These are phyloP conservation scores for Sebastes schlegelii DNA, from an alignment of 2,113 vertebrate species.

Conservation along the genomic window DNA sequence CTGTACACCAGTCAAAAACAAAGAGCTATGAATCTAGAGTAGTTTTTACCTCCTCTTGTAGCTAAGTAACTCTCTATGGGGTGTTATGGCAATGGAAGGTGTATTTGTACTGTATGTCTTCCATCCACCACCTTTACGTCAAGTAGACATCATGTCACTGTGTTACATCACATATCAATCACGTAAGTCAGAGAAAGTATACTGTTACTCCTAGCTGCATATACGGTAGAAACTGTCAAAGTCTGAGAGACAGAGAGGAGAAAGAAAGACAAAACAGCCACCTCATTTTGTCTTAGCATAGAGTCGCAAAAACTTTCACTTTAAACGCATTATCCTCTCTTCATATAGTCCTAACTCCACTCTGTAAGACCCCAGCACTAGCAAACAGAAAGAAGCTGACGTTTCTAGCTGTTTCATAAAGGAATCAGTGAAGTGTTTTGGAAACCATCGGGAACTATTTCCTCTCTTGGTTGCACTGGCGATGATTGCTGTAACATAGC, in stretches of 20 bases:
- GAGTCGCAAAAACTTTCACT: constrained; percentile 14
- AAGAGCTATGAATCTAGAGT: constrained; percentile 78
- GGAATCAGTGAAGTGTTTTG: constrained; percentile 29
- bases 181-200: constrained; percentile 48
- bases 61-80: constrained; percentile 70
- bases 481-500: constrained; percentile 39
- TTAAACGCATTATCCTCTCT: constrained; percentile 24
- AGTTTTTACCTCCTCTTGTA: constrained; percentile 77
- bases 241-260: constrained; percentile 27
- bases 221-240: constrained; percentile 52
- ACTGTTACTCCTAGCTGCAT: constrained; percentile 56
- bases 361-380: constrained; percentile 27
- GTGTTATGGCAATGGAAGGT: constrained; percentile 74
- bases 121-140: constrained; percentile 67
- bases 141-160: constrained; percentile 72
- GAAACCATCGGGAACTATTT: constrained; percentile 15
- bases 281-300: constrained; percentile 35
- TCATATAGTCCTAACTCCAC: constrained; percentile 29
- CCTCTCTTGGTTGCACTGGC: constrained; percentile 33
- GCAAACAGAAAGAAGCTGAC: constrained; percentile 10
- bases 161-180: constrained; percentile 69
- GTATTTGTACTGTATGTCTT: constrained; percentile 77
- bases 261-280: constrained; percentile 18
- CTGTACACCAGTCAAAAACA: constrained; percentile 71
- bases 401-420: constrained; percentile 30